A percentile compares a stretch with the other conserved stretches of the same genome.
phyloP scores from a whole-genome alignment of 2,113 vertebrate species.

The Falcunculus frontatus region DNA sequence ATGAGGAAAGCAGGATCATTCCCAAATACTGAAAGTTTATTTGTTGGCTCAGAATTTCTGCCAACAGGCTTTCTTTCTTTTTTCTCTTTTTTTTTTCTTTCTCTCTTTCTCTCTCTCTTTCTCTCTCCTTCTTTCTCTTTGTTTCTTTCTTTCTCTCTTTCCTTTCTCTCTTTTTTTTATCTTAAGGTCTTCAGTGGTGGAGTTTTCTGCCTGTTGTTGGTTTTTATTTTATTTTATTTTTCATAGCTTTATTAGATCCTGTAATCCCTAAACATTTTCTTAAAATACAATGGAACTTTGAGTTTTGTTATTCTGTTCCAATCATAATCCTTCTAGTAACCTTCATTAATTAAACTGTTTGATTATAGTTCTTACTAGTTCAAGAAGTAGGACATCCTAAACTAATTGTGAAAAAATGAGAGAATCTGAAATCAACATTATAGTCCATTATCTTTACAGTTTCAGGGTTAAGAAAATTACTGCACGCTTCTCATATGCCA shows the following conservation, averaged over 20 bases:
- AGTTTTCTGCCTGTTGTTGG: neutral
- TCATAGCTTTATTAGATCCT: neutral
- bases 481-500: neutral
- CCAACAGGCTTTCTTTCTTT: neutral
- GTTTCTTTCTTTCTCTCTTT: too few relatives aligned
- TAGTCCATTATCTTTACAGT: neutral
- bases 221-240: neutral
- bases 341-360: neutral
- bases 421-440: neutral
- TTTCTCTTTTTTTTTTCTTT: neutral
- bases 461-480: conserved; percentile 10
- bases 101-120: accelerated
- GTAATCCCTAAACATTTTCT: neutral
- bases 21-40: neutral
- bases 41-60: neutral
- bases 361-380: neutral
- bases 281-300: neutral
- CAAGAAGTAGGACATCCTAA: neutral
- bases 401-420: neutral
- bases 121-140: accelerated
- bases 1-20: neutral
- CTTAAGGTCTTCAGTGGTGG: neutral
- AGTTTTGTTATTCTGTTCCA: neutral
- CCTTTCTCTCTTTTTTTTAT: neutral
- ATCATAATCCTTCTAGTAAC: neutral